phyloP scores from a whole-genome alignment of 37 sponge, comb jelly and placozoan genomes.

The Hexactinellida sp. region DNA sequence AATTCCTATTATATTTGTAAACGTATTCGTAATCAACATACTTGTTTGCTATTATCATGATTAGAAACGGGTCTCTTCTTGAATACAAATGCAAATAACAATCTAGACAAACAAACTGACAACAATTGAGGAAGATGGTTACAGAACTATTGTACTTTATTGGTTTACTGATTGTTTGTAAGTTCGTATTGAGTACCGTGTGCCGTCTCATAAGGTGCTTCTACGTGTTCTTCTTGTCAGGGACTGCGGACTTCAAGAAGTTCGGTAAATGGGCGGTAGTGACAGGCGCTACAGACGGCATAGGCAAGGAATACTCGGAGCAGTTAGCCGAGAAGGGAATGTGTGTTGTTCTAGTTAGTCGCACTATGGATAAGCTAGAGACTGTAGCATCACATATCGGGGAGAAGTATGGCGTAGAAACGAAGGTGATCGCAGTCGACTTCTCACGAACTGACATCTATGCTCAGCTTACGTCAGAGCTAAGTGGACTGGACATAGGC shows the following conservation, averaged over 20 bases:
- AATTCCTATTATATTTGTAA: too few species aligned
- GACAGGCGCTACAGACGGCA: constrained; percentile 34
- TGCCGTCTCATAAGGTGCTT: not conserved
- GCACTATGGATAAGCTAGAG: constrained; percentile 20
- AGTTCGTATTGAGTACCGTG: not conserved
- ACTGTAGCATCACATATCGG: constrained; percentile 18
- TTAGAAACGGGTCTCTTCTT: too few species aligned
- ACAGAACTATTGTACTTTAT: not conserved
- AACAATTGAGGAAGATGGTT: too few species aligned
- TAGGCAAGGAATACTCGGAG: constrained; percentile 24
- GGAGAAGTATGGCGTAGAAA: not conserved
- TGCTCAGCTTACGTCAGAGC: not conserved
- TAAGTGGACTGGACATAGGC: not conserved
- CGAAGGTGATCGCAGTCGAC: not conserved
- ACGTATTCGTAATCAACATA: too few species aligned
- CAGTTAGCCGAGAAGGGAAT: constrained; percentile 28
- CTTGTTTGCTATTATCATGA: too few species aligned
- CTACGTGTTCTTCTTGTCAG: not conserved
- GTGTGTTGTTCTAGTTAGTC: constrained; percentile 26
- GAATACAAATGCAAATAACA: too few species aligned
- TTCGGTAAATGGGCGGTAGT: constrained; percentile 21
- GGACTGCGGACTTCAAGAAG: not conserved
- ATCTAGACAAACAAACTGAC: too few species aligned
- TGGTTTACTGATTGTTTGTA: not conserved
- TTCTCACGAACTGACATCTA: not conserved